Evolutionary conservation across 1,140 invertebrate species (phyloP), one percentile per base, ranked within the genome.

Genomic region (Drosophila serrata): DNA sequence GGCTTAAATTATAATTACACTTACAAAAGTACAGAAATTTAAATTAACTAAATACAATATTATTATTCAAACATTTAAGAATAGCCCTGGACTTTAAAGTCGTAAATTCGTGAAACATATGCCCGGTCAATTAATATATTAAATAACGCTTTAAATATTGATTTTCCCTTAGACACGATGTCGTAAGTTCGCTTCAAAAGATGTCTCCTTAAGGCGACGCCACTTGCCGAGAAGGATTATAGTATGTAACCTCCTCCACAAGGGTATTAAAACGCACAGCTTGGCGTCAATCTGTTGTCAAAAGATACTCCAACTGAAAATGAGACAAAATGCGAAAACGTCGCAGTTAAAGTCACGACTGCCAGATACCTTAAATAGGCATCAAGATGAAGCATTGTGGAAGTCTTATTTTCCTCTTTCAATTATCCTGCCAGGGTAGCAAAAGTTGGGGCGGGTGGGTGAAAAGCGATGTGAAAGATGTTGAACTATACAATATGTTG

Each of bases 401-500:
- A 22, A 17, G n/a, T 49, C n/a, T 6, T 11, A 11, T 27, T 11
- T 3, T 0, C 9, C 9, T n/a, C n/a, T 11, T 9, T 19, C 29
- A 4, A 9, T 22, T 8, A 9, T 1, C 13, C 31, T 3, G 31
- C 0, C 22, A 12, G 35, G 27, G 33, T 39, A 60, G 9, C n/a
- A n/a, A 9, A 24, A 46, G 33, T 24, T 39, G 17, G 58, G 43
- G 49, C n/a, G n/a, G n/a, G n/a, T n/a, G n/a, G n/a, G n/a, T n/a
- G 22, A 4, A 19, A 12, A 33, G 17, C 15, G 35, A 40, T 11
- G 31, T 42, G 29, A 8, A 22, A 57, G 59, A 24, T 39, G 42
- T 37, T 58, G 51, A 74, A 58, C 42, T 48, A 67, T 22, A 75
- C 73, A 76, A 76, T 76, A 76, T 76, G 74, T 53, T 76, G 53